Conservation (phyloP, 92 coral and sea anemone genomes). For the Metridium senile region DNA sequence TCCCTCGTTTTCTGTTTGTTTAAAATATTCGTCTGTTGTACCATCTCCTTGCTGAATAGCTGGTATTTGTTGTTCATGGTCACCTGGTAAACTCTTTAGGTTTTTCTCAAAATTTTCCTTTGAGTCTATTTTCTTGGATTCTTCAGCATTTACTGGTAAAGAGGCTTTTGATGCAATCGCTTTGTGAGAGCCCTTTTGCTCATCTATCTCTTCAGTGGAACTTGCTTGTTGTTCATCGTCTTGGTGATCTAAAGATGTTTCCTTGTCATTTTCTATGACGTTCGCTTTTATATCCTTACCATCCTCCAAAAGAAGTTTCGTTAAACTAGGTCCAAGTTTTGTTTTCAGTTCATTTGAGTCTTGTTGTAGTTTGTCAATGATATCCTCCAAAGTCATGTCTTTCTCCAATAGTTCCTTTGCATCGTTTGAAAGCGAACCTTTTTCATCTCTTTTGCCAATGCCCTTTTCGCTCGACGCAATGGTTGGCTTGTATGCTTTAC, state of each 20-base stretch:
- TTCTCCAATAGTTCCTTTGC: neutral
- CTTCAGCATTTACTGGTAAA: neutral
- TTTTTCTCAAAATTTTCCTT: no score
- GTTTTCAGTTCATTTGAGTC: conserved; percentile 1
- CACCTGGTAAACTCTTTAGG: no score
- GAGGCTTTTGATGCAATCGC: neutral
- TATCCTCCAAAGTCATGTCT: conserved; percentile 7
- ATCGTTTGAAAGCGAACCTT: no score
- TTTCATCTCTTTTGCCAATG: no score
- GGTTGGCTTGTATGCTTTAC: no score
- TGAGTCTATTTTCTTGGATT: no score
- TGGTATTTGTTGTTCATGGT: no score
- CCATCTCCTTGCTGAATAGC: no score
- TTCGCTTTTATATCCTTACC: neutral
- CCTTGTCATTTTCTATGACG: conserved; percentile 19
- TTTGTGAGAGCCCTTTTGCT: neutral
- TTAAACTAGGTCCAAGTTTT: conserved; percentile 25
- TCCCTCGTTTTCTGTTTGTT: no score
- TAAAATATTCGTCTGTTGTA: no score
- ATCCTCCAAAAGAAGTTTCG: conserved; percentile 9
- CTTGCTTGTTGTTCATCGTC: conserved; percentile 7
- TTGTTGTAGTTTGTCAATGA: neutral
- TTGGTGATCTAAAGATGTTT: no score
- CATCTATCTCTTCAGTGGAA: neutral
- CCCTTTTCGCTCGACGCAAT: no score